Conservation (phyloP, 2,113 vertebrate genomes). For the Charadrius vociferus region DNA sequence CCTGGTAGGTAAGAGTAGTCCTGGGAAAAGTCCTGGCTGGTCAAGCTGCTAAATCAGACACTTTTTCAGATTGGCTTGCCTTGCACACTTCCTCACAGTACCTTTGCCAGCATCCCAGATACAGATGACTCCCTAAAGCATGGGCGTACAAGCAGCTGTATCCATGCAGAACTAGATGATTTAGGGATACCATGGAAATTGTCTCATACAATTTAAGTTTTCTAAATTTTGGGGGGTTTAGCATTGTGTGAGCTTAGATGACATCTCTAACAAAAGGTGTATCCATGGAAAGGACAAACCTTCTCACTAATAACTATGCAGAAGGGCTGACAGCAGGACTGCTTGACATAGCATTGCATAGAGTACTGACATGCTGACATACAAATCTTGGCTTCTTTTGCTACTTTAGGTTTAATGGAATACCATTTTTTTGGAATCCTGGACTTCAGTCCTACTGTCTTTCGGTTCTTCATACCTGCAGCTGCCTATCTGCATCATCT, state of each 20-base stretch:
- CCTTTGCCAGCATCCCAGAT: not conserved
- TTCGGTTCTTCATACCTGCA: not conserved
- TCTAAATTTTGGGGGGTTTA: not conserved
- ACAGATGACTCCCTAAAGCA: not conserved
- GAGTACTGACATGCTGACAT: not conserved
- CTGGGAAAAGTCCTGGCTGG: not conserved
- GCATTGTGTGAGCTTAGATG: not conserved
- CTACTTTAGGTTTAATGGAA: not conserved
- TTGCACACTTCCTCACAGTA: not conserved
- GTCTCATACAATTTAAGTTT: not conserved
- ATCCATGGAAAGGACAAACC: not conserved
- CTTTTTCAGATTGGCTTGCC: not conserved
- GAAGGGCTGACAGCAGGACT: not conserved
- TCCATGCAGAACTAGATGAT: not conserved
- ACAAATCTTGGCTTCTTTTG: not conserved
- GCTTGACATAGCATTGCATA: not conserved
- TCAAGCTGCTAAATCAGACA: not conserved
- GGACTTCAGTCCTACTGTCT: not conserved
- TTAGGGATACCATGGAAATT: not conserved
- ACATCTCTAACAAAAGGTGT: not conserved
- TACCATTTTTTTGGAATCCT: not conserved
- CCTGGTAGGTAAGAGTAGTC: not conserved
- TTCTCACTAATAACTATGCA: not conserved
- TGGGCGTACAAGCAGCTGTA: fast-evolving
- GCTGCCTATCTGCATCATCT: not conserved